These are phyloP conservation scores for Myotis findleyi DNA, from an alignment of 2,797 vertebrate genomes.

Conservation along the genomic window DNA sequence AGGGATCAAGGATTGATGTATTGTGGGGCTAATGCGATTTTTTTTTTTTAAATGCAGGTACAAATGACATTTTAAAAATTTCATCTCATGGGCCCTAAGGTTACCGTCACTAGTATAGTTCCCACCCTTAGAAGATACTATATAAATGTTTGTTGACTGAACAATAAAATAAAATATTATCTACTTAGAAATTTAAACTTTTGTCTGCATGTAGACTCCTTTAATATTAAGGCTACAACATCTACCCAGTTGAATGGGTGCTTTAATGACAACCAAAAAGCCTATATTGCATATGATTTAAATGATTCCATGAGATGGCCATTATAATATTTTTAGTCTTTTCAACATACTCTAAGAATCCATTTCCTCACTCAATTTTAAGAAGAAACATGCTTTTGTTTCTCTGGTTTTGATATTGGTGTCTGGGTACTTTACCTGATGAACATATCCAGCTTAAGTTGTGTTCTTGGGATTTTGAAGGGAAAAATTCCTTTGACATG, in stretches of 20 bases:
- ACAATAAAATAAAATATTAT: background rate
- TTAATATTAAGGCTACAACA: conserved; percentile 19
- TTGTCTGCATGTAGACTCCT: background rate
- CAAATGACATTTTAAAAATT: background rate
- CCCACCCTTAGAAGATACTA: background rate
- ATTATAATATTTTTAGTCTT: conserved; percentile 47
- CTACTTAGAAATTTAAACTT: conserved; percentile 10
- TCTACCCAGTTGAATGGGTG: background rate
- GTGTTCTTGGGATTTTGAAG: conserved; percentile 24
- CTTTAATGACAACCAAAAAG: background rate
- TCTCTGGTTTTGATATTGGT: conserved; percentile 54
- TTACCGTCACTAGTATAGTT: background rate
- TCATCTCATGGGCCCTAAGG: background rate
- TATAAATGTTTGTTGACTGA: background rate
- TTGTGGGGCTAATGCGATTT: background rate
- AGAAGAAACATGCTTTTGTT: conserved; percentile 40
- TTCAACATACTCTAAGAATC: background rate
- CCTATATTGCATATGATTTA: background rate
- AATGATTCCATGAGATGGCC: background rate
- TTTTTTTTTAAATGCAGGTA: background rate
- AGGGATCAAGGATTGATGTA: background rate
- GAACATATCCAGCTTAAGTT: background rate
- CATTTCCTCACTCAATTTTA: conserved; percentile 23
- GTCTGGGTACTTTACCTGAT: background rate
- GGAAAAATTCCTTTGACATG: conserved; percentile 40